Conservation (phyloP, 2,797 vertebrate genomes). For the Neosalanx taihuensis region DNA sequence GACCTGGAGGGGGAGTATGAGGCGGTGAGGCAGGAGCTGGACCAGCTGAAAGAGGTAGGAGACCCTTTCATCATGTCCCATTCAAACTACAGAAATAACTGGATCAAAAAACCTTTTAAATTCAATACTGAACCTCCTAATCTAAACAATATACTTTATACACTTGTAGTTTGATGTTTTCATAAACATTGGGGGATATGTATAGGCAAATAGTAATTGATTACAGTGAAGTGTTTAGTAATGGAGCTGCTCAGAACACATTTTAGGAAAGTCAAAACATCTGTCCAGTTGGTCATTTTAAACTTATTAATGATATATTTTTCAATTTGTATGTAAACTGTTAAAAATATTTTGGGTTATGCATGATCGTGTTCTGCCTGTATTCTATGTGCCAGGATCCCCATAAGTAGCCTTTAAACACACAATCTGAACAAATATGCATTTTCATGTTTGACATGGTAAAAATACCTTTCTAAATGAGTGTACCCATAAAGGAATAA, state of each 20-base stretch:
- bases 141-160: no score
- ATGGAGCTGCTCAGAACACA: no score
- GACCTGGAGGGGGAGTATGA: slow-evolving; percentile 93
- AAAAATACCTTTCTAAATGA: neutral
- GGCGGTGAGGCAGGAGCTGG: slow-evolving; percentile 85
- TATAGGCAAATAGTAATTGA: no score
- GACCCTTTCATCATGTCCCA: neutral
- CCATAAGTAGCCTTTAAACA: neutral
- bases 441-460: neutral
- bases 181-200: no score
- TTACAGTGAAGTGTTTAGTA: no score
- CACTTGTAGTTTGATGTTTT: no score
- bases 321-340: neutral
- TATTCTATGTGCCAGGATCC: neutral
- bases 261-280: no score
- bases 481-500: slow-evolving; percentile 19
- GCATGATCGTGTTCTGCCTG: neutral
- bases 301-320: neutral
- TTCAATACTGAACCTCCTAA: no score
- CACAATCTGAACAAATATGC: neutral
- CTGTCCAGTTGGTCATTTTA: neutral
- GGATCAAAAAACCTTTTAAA: no score
- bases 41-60: slow-evolving; percentile 93
- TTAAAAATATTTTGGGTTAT: neutral
- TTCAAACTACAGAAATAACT: no score